Conservation (phyloP, 2,113 vertebrate genomes). For the Acanthisitta chloris region DNA sequence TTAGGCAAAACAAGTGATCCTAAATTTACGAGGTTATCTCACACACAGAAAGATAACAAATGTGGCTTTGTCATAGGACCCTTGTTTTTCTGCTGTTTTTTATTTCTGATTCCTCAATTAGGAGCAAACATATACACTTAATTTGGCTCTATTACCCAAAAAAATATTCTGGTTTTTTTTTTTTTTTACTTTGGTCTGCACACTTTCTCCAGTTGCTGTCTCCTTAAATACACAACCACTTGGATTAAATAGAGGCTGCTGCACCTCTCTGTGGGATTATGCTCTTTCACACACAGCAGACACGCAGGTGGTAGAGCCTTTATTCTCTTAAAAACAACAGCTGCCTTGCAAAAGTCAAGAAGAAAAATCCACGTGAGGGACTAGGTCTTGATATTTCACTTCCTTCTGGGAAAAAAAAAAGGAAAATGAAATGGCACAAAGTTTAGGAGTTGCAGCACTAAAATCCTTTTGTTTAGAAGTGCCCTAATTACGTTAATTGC, state of each 20-base stretch:
- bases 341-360: not conserved
- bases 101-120: not conserved
- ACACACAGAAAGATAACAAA: not conserved
- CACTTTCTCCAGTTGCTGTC: not conserved
- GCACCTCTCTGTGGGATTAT: not conserved
- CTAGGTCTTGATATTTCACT: not conserved
- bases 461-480: not conserved
- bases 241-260: not conserved
- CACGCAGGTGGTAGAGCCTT: not conserved
- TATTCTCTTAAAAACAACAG: not conserved
- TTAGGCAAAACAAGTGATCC: conserved; percentile 28
- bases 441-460: not conserved
- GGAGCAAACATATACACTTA: not conserved
- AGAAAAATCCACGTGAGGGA: not conserved
- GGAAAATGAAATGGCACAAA: not conserved
- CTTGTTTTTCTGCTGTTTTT: not conserved
- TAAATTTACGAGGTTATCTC: not conserved
- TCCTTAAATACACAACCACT: not conserved
- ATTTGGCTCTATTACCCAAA: not conserved
- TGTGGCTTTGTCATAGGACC: not conserved
- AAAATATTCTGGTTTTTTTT: fast-evolving
- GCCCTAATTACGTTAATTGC: not conserved
- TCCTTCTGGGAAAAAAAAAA: not conserved
- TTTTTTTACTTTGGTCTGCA: not conserved
- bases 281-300: not conserved